Evolutionary conservation across 2,888 invertebrate species (phyloP).

Genomic region (Drosophila neotestacea): DNA sequence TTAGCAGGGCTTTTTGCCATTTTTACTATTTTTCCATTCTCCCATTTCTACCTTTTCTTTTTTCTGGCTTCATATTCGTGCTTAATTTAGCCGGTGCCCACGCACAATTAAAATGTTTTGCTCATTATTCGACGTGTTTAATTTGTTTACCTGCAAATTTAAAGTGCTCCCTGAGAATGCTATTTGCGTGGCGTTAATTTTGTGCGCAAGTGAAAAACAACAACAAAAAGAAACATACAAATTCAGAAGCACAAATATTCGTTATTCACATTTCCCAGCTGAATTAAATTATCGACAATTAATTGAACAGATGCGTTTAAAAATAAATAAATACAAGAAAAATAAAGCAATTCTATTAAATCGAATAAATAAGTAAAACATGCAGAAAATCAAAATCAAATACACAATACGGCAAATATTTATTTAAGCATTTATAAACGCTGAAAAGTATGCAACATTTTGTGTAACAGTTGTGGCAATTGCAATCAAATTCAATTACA

Average conservation of each 20-base stretch:
- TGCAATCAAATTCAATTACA: constrained; percentile 23
- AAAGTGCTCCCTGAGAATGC: constrained; percentile 24
- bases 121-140: constrained; percentile 64
- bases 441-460: constrained; percentile 55
- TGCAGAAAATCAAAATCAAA: constrained; percentile 58
- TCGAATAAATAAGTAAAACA: constrained; percentile 54
- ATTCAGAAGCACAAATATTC: constrained; percentile 22
- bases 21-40: neutral
- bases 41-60: constrained; percentile 1
- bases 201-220: constrained; percentile 16
- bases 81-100: constrained; percentile 51
- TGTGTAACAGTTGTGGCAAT: constrained; percentile 25
- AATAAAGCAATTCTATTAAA: constrained; percentile 34
- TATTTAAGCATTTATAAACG: constrained; percentile 28
- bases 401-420: constrained; percentile 48
- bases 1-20: neutral
- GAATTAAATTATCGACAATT: constrained; percentile 64
- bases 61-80: constrained; percentile 27
- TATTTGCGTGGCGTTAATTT: constrained; percentile 21
- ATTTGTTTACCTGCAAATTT: constrained; percentile 68
- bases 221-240: constrained; percentile 13
- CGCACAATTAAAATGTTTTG: constrained; percentile 70
- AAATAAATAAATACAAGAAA: constrained; percentile 24
- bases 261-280: constrained; percentile 33
- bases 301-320: constrained; percentile 47